Evolutionary conservation across 2,888 invertebrate genomes (phyloP).

Genomic region (Meandrusa payeni): DNA sequence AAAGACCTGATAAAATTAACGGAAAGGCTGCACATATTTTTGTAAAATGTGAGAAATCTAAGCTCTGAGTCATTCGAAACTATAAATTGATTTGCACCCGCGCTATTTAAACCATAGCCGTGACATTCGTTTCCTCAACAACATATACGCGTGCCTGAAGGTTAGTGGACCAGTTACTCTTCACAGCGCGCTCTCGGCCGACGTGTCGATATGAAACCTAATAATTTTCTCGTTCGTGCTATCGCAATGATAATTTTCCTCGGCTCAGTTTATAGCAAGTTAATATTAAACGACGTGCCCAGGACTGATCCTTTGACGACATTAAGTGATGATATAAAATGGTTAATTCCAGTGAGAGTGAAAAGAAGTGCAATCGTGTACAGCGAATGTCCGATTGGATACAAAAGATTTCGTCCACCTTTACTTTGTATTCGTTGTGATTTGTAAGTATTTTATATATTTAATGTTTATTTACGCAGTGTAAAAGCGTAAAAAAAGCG

Average conservation of each 20-base stretch:
- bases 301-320: neutral
- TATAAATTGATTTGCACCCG: neutral
- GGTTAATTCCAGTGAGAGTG: constrained; percentile 11
- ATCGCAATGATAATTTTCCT: neutral
- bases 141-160: neutral
- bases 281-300: neutral
- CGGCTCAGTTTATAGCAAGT: neutral
- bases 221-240: neutral
- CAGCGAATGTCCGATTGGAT: constrained; percentile 14
- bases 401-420: constrained; percentile 15
- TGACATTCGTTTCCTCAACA: neutral
- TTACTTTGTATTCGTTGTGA: constrained; percentile 11
- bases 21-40: constrained; percentile 7
- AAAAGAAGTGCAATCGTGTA: constrained; percentile 16
- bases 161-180: constrained; percentile 5
- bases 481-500: no score
- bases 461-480: neutral
- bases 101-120: no score
- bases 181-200: neutral
- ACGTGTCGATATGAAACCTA: constrained; percentile 8
- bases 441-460: constrained; percentile 9
- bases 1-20: neutral
- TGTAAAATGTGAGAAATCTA: no score
- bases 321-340: constrained; percentile 1
- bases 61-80: constrained; percentile 1